Base-by-base conservation (phyloP, 1,140 invertebrate species). In the Pentalonia nigronervosa region DNA sequence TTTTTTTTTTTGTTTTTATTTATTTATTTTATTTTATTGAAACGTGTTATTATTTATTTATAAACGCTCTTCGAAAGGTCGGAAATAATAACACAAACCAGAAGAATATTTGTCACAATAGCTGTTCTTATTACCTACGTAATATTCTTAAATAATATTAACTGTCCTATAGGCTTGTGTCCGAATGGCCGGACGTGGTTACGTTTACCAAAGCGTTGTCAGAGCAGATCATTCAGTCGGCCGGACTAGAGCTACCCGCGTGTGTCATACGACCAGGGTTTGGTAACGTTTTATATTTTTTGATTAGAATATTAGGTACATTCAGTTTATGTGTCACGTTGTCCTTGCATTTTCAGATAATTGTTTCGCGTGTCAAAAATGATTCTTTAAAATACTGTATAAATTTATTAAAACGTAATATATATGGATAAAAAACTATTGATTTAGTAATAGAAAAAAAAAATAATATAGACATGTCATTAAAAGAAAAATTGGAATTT, bases 261-360 rank as follows among this genome's bases (percentile, higher is more conserved):
- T 92, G 91, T 34, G 47, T 92, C 9, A 36, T 92, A 53, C 76
- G 91, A 83, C 81, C 91, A 41, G 91, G 91, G 7, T 92, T 92
- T 23, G 91, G 91, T 92, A 92, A 36, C 1, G n/a, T 56, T 41
- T 53, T 36, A 11, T 36, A 36, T 56, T 56, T 30, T 41, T 90
- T 47, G 23, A 45, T n/a, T 34, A 41, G 36, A 34, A 36, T 36
- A 67, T 67, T 67, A n/a, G 6, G 7, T 53, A 53, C 14, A 76
- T n/a, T 90, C 2, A 7, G 23, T 53, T 9, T 4, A 34, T 25
- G 1, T 36, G 4, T 36, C 21, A 30, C 11, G 48, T 89, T 11
- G 47, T 89, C 50, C 30, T 67, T 50, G 30, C 50, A 25, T 48
- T 81, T 81, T 81, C 20, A 7, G 76, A 20, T 81, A 36, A 36